A percentile compares a stretch with the other conserved stretches of the same genome.
phyloP scores from a whole-genome alignment of 2,113 vertebrate species.

The Chauna torquata region DNA sequence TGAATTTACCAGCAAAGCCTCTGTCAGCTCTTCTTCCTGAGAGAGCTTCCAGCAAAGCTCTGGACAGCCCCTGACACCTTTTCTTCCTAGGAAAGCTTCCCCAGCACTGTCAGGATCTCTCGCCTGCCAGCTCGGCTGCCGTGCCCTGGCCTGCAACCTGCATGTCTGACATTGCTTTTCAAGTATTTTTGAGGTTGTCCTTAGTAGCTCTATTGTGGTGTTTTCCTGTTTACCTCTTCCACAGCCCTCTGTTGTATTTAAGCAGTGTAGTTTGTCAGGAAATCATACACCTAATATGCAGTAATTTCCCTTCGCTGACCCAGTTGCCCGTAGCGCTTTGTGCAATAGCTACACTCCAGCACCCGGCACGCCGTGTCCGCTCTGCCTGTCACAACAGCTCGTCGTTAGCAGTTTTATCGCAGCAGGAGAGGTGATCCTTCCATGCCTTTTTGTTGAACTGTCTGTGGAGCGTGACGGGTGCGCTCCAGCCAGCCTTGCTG shows the following conservation, averaged over 20 bases:
- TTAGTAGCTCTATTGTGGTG: not conserved
- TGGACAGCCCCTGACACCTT: not conserved
- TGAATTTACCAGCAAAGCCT: not conserved
- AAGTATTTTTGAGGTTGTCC: not conserved
- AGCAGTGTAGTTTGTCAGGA: not conserved
- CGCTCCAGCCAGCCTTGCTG: not conserved
- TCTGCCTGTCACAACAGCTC: accelerated
- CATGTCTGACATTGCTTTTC: not conserved
- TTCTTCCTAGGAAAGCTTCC: not conserved
- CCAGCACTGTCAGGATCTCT: not conserved
- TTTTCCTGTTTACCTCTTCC: conserved; percentile 49
- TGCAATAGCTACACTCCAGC: not conserved
- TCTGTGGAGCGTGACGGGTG: not conserved
- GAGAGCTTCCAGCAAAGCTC: not conserved
- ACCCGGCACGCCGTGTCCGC: accelerated
- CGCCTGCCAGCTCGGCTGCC: not conserved
- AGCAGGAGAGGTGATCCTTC: not conserved
- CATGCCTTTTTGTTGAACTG: not conserved
- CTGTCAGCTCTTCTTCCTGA: not conserved
- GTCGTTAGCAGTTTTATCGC: accelerated
- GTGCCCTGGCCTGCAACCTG: not conserved
- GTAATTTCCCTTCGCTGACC: not conserved
- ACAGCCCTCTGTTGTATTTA: not conserved
- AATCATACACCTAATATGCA: not conserved
- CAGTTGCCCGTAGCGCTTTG: not conserved